Percentiles rank a stretch among this genome's conserved stretches.
These are phyloP conservation scores for Linhomoeus sp. DNA, from an alignment of 2,888 invertebrate genomes.

Conservation along the genomic window DNA sequence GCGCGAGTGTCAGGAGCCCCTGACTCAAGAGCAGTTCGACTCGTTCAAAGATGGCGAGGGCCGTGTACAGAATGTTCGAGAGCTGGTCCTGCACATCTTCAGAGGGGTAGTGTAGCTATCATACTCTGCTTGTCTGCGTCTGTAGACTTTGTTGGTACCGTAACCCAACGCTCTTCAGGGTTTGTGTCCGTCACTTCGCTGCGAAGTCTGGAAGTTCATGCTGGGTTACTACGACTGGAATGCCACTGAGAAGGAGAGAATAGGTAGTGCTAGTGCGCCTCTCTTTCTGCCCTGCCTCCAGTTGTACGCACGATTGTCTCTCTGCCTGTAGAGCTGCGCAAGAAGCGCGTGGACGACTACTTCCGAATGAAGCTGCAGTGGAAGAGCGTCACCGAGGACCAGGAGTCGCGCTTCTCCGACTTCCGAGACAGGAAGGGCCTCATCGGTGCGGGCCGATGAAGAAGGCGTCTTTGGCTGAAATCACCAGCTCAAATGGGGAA, in stretches of 20 bases:
- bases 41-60: conserved; percentile 58
- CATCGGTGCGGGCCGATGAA: conserved; percentile 40
- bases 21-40: conserved; percentile 58
- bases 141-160: no score
- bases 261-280: conserved; percentile 28
- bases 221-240: conserved; percentile 70
- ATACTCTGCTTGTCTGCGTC: no score
- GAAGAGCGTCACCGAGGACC: conserved; percentile 64
- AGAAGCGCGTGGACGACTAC: conserved; percentile 37
- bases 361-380: conserved; percentile 69
- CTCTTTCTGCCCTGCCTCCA: neutral
- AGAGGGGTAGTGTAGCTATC: conserved; percentile 45
- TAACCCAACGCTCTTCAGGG: conserved; percentile 6
- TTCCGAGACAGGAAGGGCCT: conserved; percentile 74
- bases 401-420: conserved; percentile 66
- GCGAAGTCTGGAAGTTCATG: conserved; percentile 82
- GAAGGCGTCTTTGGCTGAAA: no score
- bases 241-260: conserved; percentile 50
- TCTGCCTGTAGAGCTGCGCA: conserved; percentile 34
- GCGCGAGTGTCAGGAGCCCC: conserved; percentile 35
- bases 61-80: conserved; percentile 51
- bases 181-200: conserved; percentile 38
- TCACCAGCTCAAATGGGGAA: neutral
- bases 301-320: neutral
- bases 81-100: conserved; percentile 65